Conservation (phyloP, 1,140 invertebrate genomes). For the Drosophila biarmipes region DNA sequence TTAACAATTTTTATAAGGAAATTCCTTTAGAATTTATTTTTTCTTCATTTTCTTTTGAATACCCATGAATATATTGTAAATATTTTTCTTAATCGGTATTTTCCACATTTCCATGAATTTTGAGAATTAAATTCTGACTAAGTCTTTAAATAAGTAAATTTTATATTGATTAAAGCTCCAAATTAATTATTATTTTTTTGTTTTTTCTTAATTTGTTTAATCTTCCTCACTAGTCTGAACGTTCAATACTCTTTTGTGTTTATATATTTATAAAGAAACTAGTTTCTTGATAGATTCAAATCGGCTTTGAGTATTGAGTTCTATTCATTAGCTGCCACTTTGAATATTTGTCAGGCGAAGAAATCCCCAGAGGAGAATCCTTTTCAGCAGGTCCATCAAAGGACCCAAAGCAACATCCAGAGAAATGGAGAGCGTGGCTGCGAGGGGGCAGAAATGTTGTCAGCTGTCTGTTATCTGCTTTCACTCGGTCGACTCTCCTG, state of each 20-base stretch:
- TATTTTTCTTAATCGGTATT: too few relatives aligned
- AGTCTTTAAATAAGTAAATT: not conserved
- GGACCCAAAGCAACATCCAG: not conserved
- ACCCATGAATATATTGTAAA: too few relatives aligned
- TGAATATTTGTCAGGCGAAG: not conserved
- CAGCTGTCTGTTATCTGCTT: conserved; percentile 27
- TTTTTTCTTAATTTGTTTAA: not conserved
- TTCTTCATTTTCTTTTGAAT: too few relatives aligned
- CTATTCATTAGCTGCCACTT: conserved; percentile 15
- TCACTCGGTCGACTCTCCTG: conserved; percentile 9
- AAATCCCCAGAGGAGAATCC: not conserved
- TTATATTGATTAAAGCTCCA: not conserved
- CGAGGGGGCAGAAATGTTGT: not conserved
- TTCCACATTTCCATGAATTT: too few relatives aligned
- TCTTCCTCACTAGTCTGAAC: not conserved
- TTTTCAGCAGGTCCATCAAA: conserved; percentile 12
- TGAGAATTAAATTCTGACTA: too few relatives aligned
- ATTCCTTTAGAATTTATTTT: too few relatives aligned
- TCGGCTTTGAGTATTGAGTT: conserved; percentile 16
- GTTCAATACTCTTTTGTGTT: not conserved
- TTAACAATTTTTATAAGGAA: too few relatives aligned
- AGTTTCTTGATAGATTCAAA: conserved; percentile 8
- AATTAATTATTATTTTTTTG: not conserved
- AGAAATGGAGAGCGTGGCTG: not conserved
- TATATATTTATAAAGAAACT: not conserved